phyloP scores from a whole-genome alignment of 92 coral and sea anemone genomes.

The Epizoanthus ramosus region DNA sequence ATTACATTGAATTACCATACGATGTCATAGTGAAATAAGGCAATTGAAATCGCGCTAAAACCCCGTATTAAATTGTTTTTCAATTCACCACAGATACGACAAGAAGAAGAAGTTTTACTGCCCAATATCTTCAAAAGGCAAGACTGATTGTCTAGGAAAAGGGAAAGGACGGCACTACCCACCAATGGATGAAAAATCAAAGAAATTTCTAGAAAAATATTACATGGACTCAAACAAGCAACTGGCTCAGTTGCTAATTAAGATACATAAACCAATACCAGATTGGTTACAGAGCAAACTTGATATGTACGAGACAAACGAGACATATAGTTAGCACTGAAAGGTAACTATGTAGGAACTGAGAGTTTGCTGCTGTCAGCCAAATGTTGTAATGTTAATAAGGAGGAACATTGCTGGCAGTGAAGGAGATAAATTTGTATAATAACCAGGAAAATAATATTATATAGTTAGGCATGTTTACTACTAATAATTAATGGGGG shows the following conservation, averaged over 20 bases:
- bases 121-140: slow-evolving; percentile 61
- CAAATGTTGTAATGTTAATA: too few species aligned
- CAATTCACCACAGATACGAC: slow-evolving; percentile 67
- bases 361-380: too few species aligned
- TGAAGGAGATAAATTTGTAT: too few species aligned
- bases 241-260: slow-evolving; percentile 67
- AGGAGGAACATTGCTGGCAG: too few species aligned
- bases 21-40: too few species aligned
- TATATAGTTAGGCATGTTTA: too few species aligned
- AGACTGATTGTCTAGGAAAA: slow-evolving; percentile 79
- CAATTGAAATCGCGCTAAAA: not conserved
- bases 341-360: too few species aligned
- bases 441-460: too few species aligned
- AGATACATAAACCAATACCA: slow-evolving; percentile 73
- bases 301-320: not conserved
- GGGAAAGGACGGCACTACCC: slow-evolving; percentile 92
- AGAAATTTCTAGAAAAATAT: slow-evolving; percentile 70
- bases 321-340: not conserved
- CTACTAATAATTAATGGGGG: too few species aligned
- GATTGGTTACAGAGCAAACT: slow-evolving; percentile 69
- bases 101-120: slow-evolving; percentile 87
- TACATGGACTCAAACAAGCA: slow-evolving; percentile 80
- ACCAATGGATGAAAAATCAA: slow-evolving; percentile 69
- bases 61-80: not conserved
- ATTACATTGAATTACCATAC: too few species aligned